Percentiles rank a stretch among this genome's conserved stretches.
phyloP scores from a whole-genome alignment of 1,140 invertebrate genomes.

The Drosophila asahinai region DNA sequence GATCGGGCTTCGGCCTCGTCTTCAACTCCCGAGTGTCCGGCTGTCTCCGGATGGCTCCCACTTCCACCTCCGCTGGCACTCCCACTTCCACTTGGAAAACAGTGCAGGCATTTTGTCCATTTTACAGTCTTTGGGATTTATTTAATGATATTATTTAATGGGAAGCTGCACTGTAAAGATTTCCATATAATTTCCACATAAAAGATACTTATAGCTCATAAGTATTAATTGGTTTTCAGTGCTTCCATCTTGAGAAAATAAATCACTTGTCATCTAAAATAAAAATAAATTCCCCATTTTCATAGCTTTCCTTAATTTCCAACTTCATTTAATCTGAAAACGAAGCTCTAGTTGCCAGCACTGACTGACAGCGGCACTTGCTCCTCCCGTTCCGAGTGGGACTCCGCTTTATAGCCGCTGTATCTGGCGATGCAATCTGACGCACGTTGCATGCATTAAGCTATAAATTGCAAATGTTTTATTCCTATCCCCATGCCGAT shows the following conservation, averaged over 20 bases:
- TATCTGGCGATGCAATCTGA: slow-evolving; percentile 68
- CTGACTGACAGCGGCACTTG: slow-evolving; percentile 7
- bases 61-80: slow-evolving; percentile 23
- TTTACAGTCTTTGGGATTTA: not conserved
- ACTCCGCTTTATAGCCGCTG: slow-evolving; percentile 19
- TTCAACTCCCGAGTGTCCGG: slow-evolving; percentile 25
- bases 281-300: too few species aligned
- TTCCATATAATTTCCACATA: too few species aligned
- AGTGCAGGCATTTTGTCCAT: slow-evolving; percentile 1
- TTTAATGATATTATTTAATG: too few species aligned
- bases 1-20: slow-evolving; percentile 24
- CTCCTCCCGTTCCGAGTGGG: slow-evolving; percentile 2
- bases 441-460: slow-evolving; percentile 79
- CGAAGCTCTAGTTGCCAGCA: not conserved
- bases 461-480: slow-evolving; percentile 76
- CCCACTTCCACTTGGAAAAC: slow-evolving; percentile 9
- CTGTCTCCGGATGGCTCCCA: slow-evolving; percentile 40
- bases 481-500: slow-evolving; percentile 19
- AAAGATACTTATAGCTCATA: too few species aligned
- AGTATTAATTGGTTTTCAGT: too few species aligned
- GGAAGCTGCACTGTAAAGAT: too few species aligned
- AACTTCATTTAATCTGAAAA: not conserved
- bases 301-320: too few species aligned
- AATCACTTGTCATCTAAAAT: too few species aligned
- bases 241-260: too few species aligned